Conservation (phyloP, 2,113 vertebrate genomes). For the Corythoichthys haematopterus region DNA sequence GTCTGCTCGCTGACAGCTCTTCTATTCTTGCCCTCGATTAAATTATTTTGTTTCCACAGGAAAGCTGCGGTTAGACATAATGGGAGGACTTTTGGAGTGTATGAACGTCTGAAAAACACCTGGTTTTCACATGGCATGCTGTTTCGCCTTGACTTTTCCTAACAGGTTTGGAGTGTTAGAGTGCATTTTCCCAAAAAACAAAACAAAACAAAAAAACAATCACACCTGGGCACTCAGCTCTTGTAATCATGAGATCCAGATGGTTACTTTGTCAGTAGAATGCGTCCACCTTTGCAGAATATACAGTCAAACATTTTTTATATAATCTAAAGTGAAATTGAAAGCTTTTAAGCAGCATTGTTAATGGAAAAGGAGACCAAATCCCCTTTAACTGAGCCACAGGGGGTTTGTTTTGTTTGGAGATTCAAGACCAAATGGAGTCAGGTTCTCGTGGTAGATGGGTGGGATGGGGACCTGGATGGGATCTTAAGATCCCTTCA, state of each 20-base stretch:
- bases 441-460: slow-evolving; percentile 60
- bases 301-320: background rate
- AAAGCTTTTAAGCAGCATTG: slow-evolving; percentile 6
- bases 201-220: slow-evolving; percentile 26
- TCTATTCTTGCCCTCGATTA: slow-evolving; percentile 35
- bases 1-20: slow-evolving; percentile 26
- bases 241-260: slow-evolving; percentile 23
- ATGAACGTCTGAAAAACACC: slow-evolving; percentile 47
- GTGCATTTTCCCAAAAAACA: slow-evolving; percentile 12
- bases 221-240: background rate
- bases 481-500: slow-evolving; percentile 55
- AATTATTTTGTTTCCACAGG: slow-evolving; percentile 31
- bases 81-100: slow-evolving; percentile 3
- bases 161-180: slow-evolving; percentile 26
- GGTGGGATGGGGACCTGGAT: slow-evolving; percentile 51
- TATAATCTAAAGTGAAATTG: too few species aligned
- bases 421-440: slow-evolving; percentile 62
- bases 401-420: slow-evolving; percentile 61
- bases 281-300: slow-evolving; percentile 6
- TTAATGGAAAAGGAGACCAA: slow-evolving; percentile 33
- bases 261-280: slow-evolving; percentile 21
- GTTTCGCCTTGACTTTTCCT: slow-evolving; percentile 35
- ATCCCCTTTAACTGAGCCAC: slow-evolving; percentile 59
- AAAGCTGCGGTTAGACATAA: slow-evolving; percentile 23
- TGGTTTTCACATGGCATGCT: slow-evolving; percentile 44